Evolutionary conservation across 2,797 vertebrate species (phyloP).

Genomic region (Danio aesculapii): DNA sequence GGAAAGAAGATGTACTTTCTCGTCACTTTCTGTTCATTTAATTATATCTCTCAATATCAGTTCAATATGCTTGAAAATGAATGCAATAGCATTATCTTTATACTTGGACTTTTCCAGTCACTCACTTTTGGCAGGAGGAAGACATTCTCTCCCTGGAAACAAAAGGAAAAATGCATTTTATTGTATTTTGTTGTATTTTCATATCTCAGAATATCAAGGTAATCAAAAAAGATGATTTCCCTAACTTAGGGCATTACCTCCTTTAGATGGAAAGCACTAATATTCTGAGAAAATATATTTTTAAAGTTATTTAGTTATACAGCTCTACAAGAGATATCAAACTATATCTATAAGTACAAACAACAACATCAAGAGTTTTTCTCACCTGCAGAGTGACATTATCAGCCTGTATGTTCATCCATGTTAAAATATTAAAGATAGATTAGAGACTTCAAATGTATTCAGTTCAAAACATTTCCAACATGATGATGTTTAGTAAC

Average conservation of each 20-base stretch:
- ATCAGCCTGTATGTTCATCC: constrained; percentile 57
- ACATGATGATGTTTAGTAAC: not conserved
- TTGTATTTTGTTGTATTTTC: not conserved
- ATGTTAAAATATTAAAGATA: constrained; percentile 8
- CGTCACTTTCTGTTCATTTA: not conserved
- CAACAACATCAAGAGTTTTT: not conserved
- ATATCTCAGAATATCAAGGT: not conserved
- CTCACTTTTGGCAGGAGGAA: constrained; percentile 65
- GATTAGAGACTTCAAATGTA: not conserved
- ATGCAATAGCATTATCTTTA: not conserved
- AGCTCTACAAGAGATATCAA: not conserved
- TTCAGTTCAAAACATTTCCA: not conserved
- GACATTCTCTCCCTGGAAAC: constrained; percentile 68
- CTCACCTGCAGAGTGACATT: constrained; percentile 69
- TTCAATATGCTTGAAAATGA: not conserved
- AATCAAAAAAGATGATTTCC: not conserved
- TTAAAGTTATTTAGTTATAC: not conserved
- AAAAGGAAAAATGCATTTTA: not conserved
- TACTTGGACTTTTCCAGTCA: not conserved
- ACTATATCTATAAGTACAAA: not conserved
- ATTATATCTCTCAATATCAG: not conserved
- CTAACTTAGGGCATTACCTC: constrained; percentile 59
- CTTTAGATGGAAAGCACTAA: constrained; percentile 57
- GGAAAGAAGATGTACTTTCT: not conserved
- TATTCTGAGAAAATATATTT: constrained; percentile 56